These are phyloP conservation scores for Alouatta caraya DNA, from an alignment of 2,797 vertebrate genomes.

Conservation along the genomic window DNA sequence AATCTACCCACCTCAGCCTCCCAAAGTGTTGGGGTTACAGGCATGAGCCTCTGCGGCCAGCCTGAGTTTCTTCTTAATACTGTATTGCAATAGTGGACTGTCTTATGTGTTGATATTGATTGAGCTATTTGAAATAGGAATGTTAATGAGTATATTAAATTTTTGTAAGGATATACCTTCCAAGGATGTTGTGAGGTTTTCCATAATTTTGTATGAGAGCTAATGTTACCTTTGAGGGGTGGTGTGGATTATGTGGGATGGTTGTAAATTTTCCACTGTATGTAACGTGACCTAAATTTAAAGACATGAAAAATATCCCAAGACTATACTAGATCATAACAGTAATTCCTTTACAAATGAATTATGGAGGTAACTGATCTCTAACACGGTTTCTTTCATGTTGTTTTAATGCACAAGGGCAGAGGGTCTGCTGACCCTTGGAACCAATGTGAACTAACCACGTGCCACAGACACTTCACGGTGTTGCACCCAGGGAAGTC, in stretches of 20 bases:
- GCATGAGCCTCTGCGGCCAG: background rate
- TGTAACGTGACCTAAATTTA: background rate
- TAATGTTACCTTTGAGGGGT: background rate
- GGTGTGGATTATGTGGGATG: background rate
- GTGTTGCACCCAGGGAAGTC: background rate
- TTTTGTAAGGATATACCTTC: conserved; percentile 20
- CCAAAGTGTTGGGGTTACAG: background rate
- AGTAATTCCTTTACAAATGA: background rate
- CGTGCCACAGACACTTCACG: background rate
- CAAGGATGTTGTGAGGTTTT: conserved; percentile 24
- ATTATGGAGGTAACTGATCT: background rate
- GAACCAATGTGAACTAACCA: background rate
- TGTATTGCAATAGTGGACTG: background rate
- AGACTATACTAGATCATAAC: background rate
- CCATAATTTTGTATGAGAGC: conserved; percentile 10
- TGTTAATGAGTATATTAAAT: conserved; percentile 18
- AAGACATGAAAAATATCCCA: background rate
- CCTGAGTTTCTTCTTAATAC: background rate
- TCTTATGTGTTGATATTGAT: background rate
- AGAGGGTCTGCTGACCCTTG: background rate
- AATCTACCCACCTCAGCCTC: background rate
- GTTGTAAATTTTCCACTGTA: background rate
- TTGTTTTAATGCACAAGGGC: background rate
- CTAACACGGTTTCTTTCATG: background rate
- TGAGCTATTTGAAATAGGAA: conserved; percentile 2